Evolutionary conservation across 2,797 vertebrate genomes (phyloP).

Genomic region (Poeciliopsis paucimaculata): DNA sequence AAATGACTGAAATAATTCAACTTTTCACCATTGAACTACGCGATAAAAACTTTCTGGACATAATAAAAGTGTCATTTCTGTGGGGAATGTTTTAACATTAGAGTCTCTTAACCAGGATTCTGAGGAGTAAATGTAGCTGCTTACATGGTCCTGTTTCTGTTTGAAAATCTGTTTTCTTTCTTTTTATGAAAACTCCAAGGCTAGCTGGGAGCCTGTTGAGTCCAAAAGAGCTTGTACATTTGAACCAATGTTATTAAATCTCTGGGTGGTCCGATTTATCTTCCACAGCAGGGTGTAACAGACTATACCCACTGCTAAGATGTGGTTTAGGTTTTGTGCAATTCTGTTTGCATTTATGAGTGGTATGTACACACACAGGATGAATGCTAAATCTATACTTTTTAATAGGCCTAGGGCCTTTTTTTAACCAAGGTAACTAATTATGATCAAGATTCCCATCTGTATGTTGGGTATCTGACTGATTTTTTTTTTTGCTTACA

Average conservation of each 20-base stretch:
- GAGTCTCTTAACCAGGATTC: neutral
- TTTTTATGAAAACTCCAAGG: slow-evolving; percentile 26
- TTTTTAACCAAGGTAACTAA: slow-evolving; percentile 8
- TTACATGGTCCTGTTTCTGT: neutral
- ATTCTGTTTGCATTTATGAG: neutral
- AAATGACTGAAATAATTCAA: neutral
- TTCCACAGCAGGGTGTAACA: slow-evolving; percentile 39
- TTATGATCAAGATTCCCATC: slow-evolving; percentile 16
- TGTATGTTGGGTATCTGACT: slow-evolving; percentile 23
- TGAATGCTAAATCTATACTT: slow-evolving; percentile 15
- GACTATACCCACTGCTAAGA: slow-evolving; percentile 38
- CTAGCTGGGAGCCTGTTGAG: slow-evolving; percentile 16
- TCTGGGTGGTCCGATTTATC: slow-evolving; percentile 58
- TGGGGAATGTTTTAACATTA: neutral
- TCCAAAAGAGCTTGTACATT: slow-evolving; percentile 14
- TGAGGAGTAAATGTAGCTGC: neutral
- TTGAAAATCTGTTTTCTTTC: neutral
- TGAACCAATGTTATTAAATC: slow-evolving; percentile 38
- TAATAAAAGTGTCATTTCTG: neutral
- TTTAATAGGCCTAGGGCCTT: slow-evolving; percentile 15
- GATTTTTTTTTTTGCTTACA: neutral
- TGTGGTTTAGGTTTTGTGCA: slow-evolving; percentile 26
- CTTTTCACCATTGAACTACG: neutral
- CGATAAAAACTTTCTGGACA: neutral
- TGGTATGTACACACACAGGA: neutral